Evolutionary conservation across 2,888 invertebrate genomes (phyloP).

Genomic region (Odontomyia ornata): DNA sequence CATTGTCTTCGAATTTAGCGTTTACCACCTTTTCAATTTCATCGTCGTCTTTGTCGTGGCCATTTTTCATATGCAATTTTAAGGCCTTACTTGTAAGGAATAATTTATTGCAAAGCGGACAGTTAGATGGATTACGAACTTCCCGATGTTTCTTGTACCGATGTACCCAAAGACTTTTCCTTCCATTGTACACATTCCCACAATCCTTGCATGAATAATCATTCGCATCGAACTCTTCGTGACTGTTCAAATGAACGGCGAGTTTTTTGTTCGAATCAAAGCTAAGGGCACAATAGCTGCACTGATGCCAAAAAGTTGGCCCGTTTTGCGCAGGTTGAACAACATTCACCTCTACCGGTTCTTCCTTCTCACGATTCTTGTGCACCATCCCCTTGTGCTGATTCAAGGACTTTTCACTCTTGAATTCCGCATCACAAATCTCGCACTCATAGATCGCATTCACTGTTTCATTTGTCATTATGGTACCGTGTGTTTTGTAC

Average conservation of each 20-base stretch:
- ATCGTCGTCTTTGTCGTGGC: constrained; percentile 20
- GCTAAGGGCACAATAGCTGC: constrained; percentile 64
- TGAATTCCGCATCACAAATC: constrained; percentile 62
- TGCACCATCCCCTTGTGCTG: constrained; percentile 61
- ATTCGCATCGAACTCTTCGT: constrained; percentile 63
- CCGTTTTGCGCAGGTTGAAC: not conserved
- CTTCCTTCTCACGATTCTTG: constrained; percentile 28
- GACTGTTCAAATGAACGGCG: constrained; percentile 64
- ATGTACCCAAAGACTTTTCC: constrained; percentile 65
- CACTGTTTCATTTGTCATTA: constrained; percentile 60
- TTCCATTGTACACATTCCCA: constrained; percentile 63
- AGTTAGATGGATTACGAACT: constrained; percentile 62
- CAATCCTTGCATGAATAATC: constrained; percentile 65
- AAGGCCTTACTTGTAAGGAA: constrained; percentile 64
- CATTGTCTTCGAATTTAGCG: not conserved
- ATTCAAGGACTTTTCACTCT: constrained; percentile 59
- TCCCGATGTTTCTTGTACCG: constrained; percentile 65
- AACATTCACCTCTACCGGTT: not conserved
- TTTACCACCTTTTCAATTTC: not conserved
- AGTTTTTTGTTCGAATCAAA: constrained; percentile 64
- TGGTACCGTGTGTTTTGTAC: constrained; percentile 62
- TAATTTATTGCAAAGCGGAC: constrained; percentile 61
- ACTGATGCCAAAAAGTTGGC: constrained; percentile 62
- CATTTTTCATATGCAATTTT: constrained; percentile 58
- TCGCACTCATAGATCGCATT: constrained; percentile 62